These are phyloP conservation scores for Catharus minimus DNA, from an alignment of 2,113 vertebrate species.

Conservation along the genomic window DNA sequence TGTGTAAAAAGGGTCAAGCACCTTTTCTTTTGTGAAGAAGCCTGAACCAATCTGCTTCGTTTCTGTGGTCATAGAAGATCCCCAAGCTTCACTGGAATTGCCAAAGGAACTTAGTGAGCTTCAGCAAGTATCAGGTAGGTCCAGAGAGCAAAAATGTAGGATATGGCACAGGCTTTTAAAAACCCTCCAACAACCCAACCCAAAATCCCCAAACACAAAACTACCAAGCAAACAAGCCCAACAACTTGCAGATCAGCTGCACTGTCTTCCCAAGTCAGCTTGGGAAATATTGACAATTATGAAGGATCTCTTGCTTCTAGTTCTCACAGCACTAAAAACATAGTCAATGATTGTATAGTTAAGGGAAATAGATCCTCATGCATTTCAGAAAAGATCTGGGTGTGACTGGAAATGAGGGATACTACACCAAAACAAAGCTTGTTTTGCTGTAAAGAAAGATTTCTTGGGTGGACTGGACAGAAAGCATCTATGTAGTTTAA, in stretches of 20 bases:
- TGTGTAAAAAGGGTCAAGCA: neutral
- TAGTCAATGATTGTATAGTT: neutral
- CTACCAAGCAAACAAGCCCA: neutral
- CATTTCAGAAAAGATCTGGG: neutral
- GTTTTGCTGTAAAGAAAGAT: neutral
- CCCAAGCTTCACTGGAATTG: neutral
- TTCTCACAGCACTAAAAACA: neutral
- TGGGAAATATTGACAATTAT: neutral
- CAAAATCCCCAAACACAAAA: neutral
- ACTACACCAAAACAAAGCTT: neutral
- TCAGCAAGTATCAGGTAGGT: neutral
- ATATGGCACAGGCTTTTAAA: neutral
- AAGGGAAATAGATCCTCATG: neutral
- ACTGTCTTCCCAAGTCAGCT: neutral
- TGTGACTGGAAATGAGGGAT: neutral
- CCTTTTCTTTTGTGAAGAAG: neutral
- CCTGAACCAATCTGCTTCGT: neutral
- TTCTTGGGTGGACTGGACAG: neutral
- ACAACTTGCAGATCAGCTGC: neutral
- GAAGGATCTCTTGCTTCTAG: neutral
- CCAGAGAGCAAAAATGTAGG: neutral
- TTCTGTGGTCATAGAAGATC: neutral
- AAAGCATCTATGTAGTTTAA: neutral
- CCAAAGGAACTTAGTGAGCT: neutral
- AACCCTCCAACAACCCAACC: neutral